A percentile compares a stretch with the other conserved stretches of the same genome.
Conservation (phyloP, 2,113 vertebrate genomes). For the Scartelaos histophorus region DNA sequence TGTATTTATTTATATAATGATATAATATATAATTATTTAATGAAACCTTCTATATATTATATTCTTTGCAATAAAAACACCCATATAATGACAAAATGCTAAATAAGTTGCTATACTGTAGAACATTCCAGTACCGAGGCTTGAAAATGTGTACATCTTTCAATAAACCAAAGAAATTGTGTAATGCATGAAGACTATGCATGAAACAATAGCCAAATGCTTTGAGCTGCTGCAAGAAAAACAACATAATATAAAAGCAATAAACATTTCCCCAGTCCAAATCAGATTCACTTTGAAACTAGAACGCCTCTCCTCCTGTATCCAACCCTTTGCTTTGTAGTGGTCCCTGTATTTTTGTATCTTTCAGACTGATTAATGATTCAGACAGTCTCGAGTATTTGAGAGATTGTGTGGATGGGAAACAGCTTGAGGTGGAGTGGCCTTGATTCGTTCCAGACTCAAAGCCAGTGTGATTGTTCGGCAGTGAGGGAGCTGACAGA, state of each 20-base stretch:
- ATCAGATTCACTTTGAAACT: neutral
- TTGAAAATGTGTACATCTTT: too few species aligned
- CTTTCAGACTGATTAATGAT: neutral
- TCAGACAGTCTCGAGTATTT: slow-evolving; percentile 3
- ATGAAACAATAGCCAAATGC: neutral
- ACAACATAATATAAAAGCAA: neutral
- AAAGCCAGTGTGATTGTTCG: neutral
- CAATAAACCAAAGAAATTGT: neutral
- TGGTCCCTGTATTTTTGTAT: neutral
- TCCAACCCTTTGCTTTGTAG: neutral
- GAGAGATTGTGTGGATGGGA: slow-evolving; percentile 1
- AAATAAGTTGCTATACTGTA: too few species aligned
- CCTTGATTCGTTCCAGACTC: neutral
- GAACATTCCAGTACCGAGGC: too few species aligned
- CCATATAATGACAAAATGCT: too few species aligned
- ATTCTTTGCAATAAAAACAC: too few species aligned
- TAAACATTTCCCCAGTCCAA: neutral
- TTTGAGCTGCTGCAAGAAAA: neutral
- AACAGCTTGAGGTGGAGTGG: slow-evolving; percentile 14
- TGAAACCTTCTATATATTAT: too few species aligned
- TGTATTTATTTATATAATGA: too few species aligned
- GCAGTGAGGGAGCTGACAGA: neutral
- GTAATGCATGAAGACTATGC: neutral
- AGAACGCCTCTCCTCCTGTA: neutral
- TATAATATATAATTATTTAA: too few species aligned